Evolutionary conservation across 2,888 invertebrate genomes (phyloP).

Genomic region (Tillus elongatus): DNA sequence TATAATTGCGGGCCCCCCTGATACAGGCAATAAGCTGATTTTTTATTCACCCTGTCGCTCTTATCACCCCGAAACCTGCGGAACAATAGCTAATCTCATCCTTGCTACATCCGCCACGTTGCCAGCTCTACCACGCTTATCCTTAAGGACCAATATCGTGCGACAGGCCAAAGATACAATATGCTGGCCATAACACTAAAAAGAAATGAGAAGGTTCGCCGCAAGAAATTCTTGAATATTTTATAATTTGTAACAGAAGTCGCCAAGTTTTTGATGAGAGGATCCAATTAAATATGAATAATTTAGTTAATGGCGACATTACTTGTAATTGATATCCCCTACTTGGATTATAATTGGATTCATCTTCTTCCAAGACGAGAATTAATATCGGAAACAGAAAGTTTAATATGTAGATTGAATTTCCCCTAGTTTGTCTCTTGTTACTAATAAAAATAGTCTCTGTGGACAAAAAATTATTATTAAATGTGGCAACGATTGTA

Average conservation of each 20-base stretch:
- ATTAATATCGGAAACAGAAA: too few species aligned
- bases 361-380: too few species aligned
- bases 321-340: slow-evolving; percentile 40
- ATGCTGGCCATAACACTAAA: slow-evolving; percentile 42
- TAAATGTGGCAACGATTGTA: too few species aligned
- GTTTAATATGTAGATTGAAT: too few species aligned
- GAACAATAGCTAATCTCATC: slow-evolving; percentile 41
- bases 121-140: slow-evolving; percentile 18
- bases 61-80: slow-evolving; percentile 38
- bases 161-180: slow-evolving; percentile 30
- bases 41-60: slow-evolving; percentile 44
- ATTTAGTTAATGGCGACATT: slow-evolving; percentile 42
- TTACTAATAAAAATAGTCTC: too few species aligned
- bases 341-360: slow-evolving; percentile 33
- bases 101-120: slow-evolving; percentile 24
- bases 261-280: slow-evolving; percentile 42
- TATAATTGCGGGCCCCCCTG: slow-evolving; percentile 42
- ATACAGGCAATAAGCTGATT: slow-evolving; percentile 46
- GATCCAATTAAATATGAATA: slow-evolving; percentile 42
- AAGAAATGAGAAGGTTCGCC: slow-evolving; percentile 38
- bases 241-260: slow-evolving; percentile 42
- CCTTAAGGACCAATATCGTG: slow-evolving; percentile 31
- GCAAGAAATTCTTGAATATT: slow-evolving; percentile 40
- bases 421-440: too few species aligned
- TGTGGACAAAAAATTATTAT: too few species aligned